A percentile compares a stretch with the other conserved stretches of the same genome.
phyloP scores from a whole-genome alignment of 2,888 invertebrate species.

The Tenthredo livida region DNA sequence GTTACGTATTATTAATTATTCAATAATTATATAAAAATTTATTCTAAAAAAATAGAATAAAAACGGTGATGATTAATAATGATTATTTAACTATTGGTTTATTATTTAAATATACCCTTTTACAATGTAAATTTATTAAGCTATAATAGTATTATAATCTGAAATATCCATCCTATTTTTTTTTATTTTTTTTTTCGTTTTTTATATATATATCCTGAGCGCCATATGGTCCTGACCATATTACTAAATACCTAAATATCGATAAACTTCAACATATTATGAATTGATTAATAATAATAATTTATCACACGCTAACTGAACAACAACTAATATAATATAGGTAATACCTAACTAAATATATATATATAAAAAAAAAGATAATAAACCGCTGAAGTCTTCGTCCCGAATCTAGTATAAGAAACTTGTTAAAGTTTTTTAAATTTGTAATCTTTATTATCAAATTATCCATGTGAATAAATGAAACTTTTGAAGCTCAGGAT shows the following conservation, averaged over 20 bases:
- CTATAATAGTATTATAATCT: constrained; percentile 59
- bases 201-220: constrained; percentile 2
- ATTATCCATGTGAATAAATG: not conserved
- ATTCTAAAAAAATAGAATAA: not conserved
- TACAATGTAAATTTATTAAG: constrained; percentile 68
- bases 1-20: not conserved
- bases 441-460: not conserved
- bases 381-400: not conserved
- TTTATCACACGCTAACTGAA: constrained; percentile 5
- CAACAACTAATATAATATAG: not conserved
- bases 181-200: not conserved
- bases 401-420: not conserved
- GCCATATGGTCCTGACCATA: constrained; percentile 48
- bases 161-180: not conserved
- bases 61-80: constrained; percentile 36
- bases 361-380: not conserved
- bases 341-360: not conserved
- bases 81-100: constrained; percentile 64
- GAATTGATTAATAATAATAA: constrained; percentile 2
- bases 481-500: not conserved
- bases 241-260: not conserved
- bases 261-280: constrained; percentile 1
- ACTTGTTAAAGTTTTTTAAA: not conserved
- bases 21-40: not conserved
- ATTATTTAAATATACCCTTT: constrained; percentile 73